phyloP scores from a whole-genome alignment of 2,888 invertebrate genomes.

The Callyntrura guangdongensis region DNA sequence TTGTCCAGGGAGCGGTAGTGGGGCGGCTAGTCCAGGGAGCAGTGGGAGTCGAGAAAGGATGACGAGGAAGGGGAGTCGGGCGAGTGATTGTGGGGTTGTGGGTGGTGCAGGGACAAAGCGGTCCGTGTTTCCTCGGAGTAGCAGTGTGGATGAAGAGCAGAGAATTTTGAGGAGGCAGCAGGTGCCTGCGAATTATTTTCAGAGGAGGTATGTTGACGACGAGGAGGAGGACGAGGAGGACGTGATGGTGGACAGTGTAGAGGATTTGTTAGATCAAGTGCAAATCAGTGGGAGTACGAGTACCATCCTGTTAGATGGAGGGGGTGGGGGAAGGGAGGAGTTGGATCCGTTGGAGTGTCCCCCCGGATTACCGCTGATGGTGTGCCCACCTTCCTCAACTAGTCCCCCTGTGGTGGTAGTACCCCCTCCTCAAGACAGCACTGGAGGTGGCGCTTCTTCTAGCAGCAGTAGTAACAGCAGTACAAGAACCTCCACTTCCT shows the following conservation, averaged over 20 bases:
- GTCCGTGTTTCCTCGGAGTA: constrained; percentile 61
- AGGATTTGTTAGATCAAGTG: constrained; percentile 53
- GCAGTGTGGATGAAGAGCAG: constrained; percentile 65
- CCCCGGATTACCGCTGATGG: constrained; percentile 33
- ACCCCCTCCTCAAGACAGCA: constrained; percentile 15
- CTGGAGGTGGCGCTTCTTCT: background rate
- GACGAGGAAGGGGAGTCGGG: constrained; percentile 31
- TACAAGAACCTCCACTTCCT: constrained; percentile 1
- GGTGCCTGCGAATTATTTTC: constrained; percentile 18
- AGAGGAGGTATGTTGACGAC: constrained; percentile 55
- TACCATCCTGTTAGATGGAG: constrained; percentile 62
- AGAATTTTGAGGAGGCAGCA: constrained; percentile 49
- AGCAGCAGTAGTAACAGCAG: background rate
- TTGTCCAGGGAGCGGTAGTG: background rate
- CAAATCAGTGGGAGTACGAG: constrained; percentile 69
- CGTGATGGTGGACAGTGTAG: constrained; percentile 22
- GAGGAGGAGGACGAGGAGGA: constrained; percentile 60
- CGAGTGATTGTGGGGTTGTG: background rate
- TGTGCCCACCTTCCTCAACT: background rate
- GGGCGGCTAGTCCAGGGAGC: background rate
- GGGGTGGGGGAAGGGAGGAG: background rate
- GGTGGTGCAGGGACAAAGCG: background rate
- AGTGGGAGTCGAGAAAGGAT: constrained; percentile 37
- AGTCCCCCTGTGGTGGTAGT: constrained; percentile 44
- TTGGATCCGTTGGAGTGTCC: constrained; percentile 7